Percentiles rank a stretch among this genome's conserved stretches.
Conservation (phyloP, 1,140 invertebrate species). For the Zaprionus vittiger region DNA sequence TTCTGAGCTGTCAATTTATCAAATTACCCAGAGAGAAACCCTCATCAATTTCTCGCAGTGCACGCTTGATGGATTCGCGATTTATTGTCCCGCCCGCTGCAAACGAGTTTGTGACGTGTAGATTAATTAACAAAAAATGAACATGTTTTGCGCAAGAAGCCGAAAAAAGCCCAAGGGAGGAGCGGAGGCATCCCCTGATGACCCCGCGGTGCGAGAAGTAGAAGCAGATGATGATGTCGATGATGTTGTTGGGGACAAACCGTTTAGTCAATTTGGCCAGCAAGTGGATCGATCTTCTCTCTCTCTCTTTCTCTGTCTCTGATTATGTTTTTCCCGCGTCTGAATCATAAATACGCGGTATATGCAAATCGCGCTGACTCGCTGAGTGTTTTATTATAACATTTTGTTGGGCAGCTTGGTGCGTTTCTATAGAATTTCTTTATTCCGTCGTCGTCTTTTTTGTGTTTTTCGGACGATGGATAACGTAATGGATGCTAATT, state of each 20-base stretch:
- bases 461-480: slow-evolving; percentile 23
- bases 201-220: neutral
- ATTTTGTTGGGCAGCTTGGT: slow-evolving; percentile 36
- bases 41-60: slow-evolving; percentile 1
- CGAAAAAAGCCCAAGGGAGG: slow-evolving; percentile 1
- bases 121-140: slow-evolving; percentile 30
- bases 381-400: slow-evolving; percentile 68
- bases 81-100: slow-evolving; percentile 5
- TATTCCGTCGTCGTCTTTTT: slow-evolving; percentile 38
- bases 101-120: slow-evolving; percentile 73
- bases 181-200: neutral
- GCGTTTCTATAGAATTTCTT: slow-evolving; percentile 73
- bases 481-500: slow-evolving; percentile 72
- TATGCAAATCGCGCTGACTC: slow-evolving; percentile 65
- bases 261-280: slow-evolving; percentile 11
- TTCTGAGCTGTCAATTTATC: neutral
- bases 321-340: slow-evolving; percentile 13
- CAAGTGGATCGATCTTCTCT: slow-evolving; percentile 16
- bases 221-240: neutral
- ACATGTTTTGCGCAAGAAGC: slow-evolving; percentile 22
- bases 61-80: slow-evolving; percentile 34
- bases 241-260: slow-evolving; percentile 11
- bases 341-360: slow-evolving; percentile 42
- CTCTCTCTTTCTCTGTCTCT: neutral
- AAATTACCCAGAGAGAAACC: neutral